Base-by-base conservation (phyloP, 2,888 invertebrate species). In the Dichetophora obliterata region DNA sequence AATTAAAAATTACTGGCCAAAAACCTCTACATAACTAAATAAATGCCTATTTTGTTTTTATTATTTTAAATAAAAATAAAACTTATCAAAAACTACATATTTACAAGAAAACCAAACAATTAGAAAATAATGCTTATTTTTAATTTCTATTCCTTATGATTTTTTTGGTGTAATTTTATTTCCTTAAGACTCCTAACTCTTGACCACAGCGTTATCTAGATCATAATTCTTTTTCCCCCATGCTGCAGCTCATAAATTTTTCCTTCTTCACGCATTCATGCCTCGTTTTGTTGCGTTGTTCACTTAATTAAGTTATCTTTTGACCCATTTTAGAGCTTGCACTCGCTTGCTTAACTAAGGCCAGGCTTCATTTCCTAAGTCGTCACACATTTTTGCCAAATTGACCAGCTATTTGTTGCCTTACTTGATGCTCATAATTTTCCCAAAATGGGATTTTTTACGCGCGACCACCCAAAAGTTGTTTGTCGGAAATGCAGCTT, bases 221-320 rank as follows among this genome's bases (percentile, higher is more conserved):
- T 19, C n/a, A 54, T 54, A 22, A 54, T 11, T 43, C 43, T 43
- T 43, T 14, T 43, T 43, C 3, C 43, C 43, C 43, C 43, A 43
- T 6, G 1, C 11, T 43, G 43, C 14, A 14, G 11, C 54, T 2
- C 54, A 22, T 54, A 19, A 19, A 54, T 54, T 22, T 22, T 1
- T 19, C 54, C 19, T 54, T 54, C 54, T 19, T 5, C 65, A 37
- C 37, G 8, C 37, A 16, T 34, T 37, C 65, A 65, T n/a, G 22
- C 27, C 14, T 43, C 16, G n/a, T 14, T 8, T 48, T 50, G 16
- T 65, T 27, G 52, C 52, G 43, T 68, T 43, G 57, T 63, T 31
- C 50, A 31, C 50, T 73, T 63, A 73, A 50, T 63, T 73, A 61
- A 63, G 61, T 43, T 72, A 72, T 72, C 72, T 59, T 14, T 50